Conservation (phyloP, 2,888 invertebrate genomes). For the Cerceris ruficornis region DNA sequence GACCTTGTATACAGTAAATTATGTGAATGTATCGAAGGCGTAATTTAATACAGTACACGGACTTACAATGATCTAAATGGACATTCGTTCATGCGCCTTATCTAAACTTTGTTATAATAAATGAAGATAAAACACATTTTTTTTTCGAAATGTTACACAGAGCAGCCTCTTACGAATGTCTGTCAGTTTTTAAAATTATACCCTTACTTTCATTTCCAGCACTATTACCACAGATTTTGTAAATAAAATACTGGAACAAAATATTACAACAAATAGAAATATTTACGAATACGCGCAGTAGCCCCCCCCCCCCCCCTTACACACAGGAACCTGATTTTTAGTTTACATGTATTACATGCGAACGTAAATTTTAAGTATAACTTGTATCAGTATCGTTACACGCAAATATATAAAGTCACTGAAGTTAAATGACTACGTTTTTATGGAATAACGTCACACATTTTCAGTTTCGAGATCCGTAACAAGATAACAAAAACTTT, state of each 20-base stretch:
- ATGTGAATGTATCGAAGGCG: conserved; percentile 63
- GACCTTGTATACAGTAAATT: conserved; percentile 62
- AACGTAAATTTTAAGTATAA: conserved; percentile 44
- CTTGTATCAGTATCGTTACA: conserved; percentile 37
- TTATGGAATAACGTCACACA: conserved; percentile 56
- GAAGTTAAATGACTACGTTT: conserved; percentile 54
- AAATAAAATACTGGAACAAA: conserved; percentile 36
- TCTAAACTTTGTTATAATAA: conserved; percentile 13
- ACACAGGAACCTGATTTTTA: conserved; percentile 55
- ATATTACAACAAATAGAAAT: conserved; percentile 26
- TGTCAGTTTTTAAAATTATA: conserved; percentile 22
- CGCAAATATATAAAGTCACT: conserved; percentile 43
- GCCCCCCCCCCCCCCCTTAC: conserved; percentile 38
- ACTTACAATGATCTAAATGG: conserved; percentile 42
- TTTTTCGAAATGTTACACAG: conserved; percentile 13
- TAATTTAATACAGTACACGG: conserved; percentile 49
- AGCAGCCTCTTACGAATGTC: conserved; percentile 24
- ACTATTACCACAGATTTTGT: conserved; percentile 20
- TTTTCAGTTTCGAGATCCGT: conserved; percentile 34
- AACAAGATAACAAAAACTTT: conserved; percentile 20
- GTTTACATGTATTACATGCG: conserved; percentile 23
- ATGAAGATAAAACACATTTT: conserved; percentile 20
- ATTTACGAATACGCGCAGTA: conserved; percentile 57
- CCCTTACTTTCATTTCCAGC: conserved; percentile 37
- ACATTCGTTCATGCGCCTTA: conserved; percentile 49